Percentiles rank a stretch among this genome's conserved stretches.
Conservation (phyloP, 2,888 invertebrate genomes). For the Agriopis aurantiaria region DNA sequence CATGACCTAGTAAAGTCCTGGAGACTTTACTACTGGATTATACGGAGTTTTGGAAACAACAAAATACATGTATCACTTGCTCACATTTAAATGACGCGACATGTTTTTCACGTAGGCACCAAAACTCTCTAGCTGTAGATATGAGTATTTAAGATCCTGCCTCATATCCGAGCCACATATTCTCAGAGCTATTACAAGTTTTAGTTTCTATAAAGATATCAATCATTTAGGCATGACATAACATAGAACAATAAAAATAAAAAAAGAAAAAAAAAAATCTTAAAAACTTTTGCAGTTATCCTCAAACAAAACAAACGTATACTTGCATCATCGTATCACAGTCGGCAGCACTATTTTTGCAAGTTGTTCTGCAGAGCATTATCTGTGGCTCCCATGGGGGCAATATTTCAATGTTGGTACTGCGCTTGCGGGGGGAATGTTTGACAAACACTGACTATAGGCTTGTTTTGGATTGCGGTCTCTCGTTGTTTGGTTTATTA, state of each 20-base stretch:
- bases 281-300: constrained; percentile 40
- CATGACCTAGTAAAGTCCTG: too few species aligned
- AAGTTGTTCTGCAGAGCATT: constrained; percentile 54
- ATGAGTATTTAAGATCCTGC: too few species aligned
- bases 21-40: too few species aligned
- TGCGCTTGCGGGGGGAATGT: constrained; percentile 34
- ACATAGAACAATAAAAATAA: not conserved
- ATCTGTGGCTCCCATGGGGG: constrained; percentile 56
- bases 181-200: too few species aligned
- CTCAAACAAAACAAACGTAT: constrained; percentile 27
- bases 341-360: constrained; percentile 56
- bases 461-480: constrained; percentile 29
- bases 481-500: not conserved
- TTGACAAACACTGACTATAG: constrained; percentile 39
- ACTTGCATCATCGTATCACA: constrained; percentile 29
- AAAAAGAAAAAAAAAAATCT: too few species aligned
- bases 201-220: not conserved
- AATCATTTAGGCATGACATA: constrained; percentile 17
- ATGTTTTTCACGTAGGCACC: too few species aligned
- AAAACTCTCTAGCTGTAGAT: too few species aligned
- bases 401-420: constrained; percentile 55
- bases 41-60: too few species aligned
- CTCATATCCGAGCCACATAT: too few species aligned
- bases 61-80: too few species aligned
- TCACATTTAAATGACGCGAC: too few species aligned